Base-by-base conservation (phyloP, 2,888 invertebrate species). In the Drosophila eohydei region DNA sequence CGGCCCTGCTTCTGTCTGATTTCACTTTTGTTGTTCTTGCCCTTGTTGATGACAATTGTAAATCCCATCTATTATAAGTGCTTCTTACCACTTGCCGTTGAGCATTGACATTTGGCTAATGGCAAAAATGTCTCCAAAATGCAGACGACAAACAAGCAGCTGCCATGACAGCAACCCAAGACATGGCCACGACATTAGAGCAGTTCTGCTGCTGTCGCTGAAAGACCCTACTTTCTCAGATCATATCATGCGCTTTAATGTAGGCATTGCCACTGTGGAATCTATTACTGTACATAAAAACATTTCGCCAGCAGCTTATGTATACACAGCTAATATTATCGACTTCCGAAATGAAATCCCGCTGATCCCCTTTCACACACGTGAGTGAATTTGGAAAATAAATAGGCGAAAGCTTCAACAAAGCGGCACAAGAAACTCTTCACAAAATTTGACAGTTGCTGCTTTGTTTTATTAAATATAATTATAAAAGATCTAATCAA, bases 71-170 rank as follows among this genome's bases (percentile, higher is more conserved):
- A 84, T 86, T 84, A 88, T 86, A 84, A 84, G 83, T 88, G 88
- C 89, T 84, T 87, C 89, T 81, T 84, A 79, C 87, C 80, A 87
- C 80, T 87, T 84, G 74, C 74, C 80, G 84, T 72, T 71, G 83
- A 88, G 77, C 88, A 82, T 89, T 85, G 85, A 85, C 85, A 85
- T 85, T 89, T 89, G 85, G 88, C 89, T 85, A 85, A 85, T 85
- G 86, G 85, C 85, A 81, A 87, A 89, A 85, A 78, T 81, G 89
- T 85, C 85, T 86, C 84, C 88, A 69, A 87, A 87, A 83, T 78
- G 79, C 89, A 81, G 89, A 88, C 78, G 89, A 88, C 78, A 77
- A 74, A 78, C 69, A 78, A 81, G 65, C 64, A 69, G 69, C 73
- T 63, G 71, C 57, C 60, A 70, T 66, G 70, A 69, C 64, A 77